A percentile compares a stretch with the other conserved stretches of the same genome.
Conservation (phyloP, 2,797 vertebrate species). For the Crypturellus tataupa region DNA sequence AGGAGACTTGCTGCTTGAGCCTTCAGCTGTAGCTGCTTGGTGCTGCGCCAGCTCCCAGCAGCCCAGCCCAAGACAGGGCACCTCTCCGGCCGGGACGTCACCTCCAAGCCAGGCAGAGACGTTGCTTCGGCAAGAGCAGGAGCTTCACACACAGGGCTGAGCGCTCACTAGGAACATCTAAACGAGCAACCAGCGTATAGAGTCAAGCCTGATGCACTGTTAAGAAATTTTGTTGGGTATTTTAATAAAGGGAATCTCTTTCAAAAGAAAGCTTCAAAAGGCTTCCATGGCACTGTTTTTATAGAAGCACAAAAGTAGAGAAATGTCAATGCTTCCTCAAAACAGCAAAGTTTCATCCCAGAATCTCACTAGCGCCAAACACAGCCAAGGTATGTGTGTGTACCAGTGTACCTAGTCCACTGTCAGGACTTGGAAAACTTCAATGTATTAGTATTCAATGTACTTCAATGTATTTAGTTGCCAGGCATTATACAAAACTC, state of each 20-base stretch:
- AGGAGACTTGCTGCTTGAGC: neutral
- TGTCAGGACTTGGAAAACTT: neutral
- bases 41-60: neutral
- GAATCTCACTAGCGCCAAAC: neutral
- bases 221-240: neutral
- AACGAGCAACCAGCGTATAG: constrained; percentile 25
- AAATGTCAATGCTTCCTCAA: neutral
- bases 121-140: constrained; percentile 19
- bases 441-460: neutral
- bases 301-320: neutral
- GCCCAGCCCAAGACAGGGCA: neutral
- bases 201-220: neutral
- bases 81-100: neutral
- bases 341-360: neutral
- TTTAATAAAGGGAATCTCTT: neutral
- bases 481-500: neutral
- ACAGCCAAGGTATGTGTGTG: neutral
- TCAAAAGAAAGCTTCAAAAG: neutral
- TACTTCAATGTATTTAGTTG: neutral
- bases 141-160: neutral
- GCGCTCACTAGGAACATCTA: constrained; percentile 46
- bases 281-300: neutral
- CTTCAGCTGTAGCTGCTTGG: neutral
- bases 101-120: constrained; percentile 18
- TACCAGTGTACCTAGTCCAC: neutral